phyloP scores from a whole-genome alignment of 1,140 invertebrate genomes.

The Eriosoma lanigerum region DNA sequence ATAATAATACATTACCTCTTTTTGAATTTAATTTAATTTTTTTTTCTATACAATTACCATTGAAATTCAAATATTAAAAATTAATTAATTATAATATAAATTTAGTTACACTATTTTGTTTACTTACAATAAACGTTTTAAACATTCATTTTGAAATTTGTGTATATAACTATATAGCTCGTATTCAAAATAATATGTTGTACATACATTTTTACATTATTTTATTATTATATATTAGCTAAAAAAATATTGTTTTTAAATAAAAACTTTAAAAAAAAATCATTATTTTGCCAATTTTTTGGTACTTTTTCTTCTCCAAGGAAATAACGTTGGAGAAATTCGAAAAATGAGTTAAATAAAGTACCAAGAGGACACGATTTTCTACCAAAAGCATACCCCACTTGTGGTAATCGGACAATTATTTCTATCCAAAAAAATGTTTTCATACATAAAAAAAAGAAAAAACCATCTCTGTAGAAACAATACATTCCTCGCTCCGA shows the following conservation, averaged over 20 bases:
- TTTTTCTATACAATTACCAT: not conserved
- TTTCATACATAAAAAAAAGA: too few species aligned
- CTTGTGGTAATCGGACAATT: too few species aligned
- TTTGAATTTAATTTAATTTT: not conserved
- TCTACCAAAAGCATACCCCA: too few species aligned
- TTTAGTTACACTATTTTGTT: constrained; percentile 45
- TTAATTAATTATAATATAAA: not conserved
- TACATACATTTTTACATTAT: constrained; percentile 51
- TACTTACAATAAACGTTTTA: constrained; percentile 36
- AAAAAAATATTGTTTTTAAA: constrained; percentile 48
- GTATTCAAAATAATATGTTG: constrained; percentile 27
- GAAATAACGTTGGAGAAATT: too few species aligned
- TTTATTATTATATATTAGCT: constrained; percentile 47
- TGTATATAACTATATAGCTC: constrained; percentile 45
- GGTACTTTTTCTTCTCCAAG: too few species aligned
- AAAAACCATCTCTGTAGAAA: too few species aligned
- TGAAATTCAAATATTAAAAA: constrained; percentile 16
- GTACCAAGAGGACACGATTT: too few species aligned
- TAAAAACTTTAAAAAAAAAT: constrained; percentile 26
- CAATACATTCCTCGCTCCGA: too few species aligned
- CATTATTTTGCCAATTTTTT: too few species aligned
- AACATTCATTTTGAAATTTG: constrained; percentile 39
- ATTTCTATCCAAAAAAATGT: too few species aligned
- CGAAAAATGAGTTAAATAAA: too few species aligned
- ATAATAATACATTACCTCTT: not conserved